Base-by-base conservation (phyloP, 2,113 vertebrate species). In the Hiodon alosoides region DNA sequence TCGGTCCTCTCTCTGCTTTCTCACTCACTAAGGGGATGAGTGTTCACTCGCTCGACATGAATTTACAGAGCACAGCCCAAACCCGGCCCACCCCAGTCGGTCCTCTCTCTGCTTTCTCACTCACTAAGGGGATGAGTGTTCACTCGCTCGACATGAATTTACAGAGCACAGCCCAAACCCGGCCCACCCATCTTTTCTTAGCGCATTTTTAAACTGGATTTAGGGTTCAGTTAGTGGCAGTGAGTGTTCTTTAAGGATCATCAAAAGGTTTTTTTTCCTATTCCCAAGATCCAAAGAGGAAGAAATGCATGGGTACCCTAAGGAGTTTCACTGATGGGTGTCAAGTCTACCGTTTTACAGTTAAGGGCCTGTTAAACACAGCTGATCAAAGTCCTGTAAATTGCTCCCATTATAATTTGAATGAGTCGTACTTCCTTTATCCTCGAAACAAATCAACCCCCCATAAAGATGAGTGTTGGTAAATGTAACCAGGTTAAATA, bases 401-500 rank as follows among this genome's bases (percentile, higher is more conserved):
- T 59, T 47, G 54, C 46, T 3, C 73, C 65, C 7, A 75, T 75
- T 75, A 75, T 59, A 64, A 75, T 75, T 67, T 67, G 53, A 67
- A 59, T 75, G 50, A 75, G 73, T 53, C 65, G 9, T 52, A n/a
- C 54, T 59, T 68, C 65, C 58, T 68, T 65, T 59, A 51, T 59
- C 55, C 57, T 50, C 46, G 50, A 59, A 76, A 70, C 74, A 70
- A 69, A 76, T 76, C 59, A 70, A 64, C 67, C 62, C 46, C 67
- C 70, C 74, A 76, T 76, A 69, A 76, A 70, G 67, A 67, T 46
- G 67, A 76, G 66, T 70, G 59, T 76, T 59, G 53, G 66, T 78
- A 74, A 65, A 74, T 82, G 69, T 83, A 81, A 85, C 79, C 79
- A 85, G 78, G 72, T 76, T 85, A 89, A 90, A 86, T 81, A 84